These are phyloP conservation scores for Drosophila yooni DNA, from an alignment of 2,888 invertebrate species.

Conservation along the genomic window DNA sequence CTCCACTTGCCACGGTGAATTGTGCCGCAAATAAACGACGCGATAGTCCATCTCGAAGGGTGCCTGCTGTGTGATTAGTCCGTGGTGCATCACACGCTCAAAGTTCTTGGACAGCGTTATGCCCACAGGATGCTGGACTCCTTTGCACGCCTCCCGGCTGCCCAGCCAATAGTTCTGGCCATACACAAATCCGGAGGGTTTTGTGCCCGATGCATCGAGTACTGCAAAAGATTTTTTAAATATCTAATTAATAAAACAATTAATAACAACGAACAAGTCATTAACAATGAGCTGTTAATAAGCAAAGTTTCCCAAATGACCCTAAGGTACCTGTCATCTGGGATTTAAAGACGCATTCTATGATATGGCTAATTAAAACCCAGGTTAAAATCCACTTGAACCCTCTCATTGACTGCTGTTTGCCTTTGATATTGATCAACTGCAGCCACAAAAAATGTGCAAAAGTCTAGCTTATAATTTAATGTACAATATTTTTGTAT, in stretches of 20 bases:
- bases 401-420: neutral
- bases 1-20: conserved; percentile 85
- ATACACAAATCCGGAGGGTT: conserved; percentile 86
- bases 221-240: conserved; percentile 75
- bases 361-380: neutral
- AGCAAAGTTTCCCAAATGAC: neutral
- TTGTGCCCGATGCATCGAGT: conserved; percentile 87
- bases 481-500: too few species aligned
- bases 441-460: neutral
- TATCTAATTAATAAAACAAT: neutral
- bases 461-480: neutral
- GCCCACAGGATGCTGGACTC: conserved; percentile 82
- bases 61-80: conserved; percentile 82
- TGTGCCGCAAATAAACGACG: conserved; percentile 84
- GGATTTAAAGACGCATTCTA: too few species aligned
- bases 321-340: neutral
- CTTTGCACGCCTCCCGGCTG: conserved; percentile 86
- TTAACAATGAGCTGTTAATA: neutral
- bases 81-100: conserved; percentile 83
- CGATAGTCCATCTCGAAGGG: conserved; percentile 85
- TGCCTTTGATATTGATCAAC: neutral
- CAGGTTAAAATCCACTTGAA: neutral
- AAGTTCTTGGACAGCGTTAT: conserved; percentile 84
- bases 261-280: neutral
- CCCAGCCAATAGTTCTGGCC: conserved; percentile 88